Conservation (phyloP, 2,797 vertebrate species). For the Streptopelia turtur region DNA sequence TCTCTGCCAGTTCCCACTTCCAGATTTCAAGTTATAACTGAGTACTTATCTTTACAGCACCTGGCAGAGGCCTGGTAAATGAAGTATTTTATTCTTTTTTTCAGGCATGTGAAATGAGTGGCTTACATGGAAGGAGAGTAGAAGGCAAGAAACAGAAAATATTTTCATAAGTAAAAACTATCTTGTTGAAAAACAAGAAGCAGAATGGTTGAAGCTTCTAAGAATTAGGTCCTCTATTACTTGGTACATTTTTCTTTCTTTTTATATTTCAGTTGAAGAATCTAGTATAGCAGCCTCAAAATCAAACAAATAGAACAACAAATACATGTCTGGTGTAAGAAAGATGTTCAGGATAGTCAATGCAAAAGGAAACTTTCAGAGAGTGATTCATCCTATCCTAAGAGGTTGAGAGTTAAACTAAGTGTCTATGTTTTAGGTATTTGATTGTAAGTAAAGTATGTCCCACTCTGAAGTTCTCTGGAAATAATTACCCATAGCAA, state of each 20-base stretch:
- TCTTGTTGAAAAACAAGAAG: background rate
- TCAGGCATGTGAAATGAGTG: background rate
- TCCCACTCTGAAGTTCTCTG: background rate
- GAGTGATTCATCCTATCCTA: background rate
- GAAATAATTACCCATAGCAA: background rate
- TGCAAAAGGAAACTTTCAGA: background rate
- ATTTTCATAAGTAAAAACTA: background rate
- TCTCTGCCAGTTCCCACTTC: background rate
- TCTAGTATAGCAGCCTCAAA: background rate
- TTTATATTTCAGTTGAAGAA: background rate
- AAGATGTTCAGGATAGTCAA: background rate
- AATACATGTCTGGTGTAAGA: background rate
- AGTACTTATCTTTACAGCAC: background rate
- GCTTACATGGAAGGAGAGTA: background rate
- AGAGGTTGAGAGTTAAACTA: background rate
- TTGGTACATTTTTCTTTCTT: background rate
- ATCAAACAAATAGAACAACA: background rate
- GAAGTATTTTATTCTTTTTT: background rate
- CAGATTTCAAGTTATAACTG: background rate
- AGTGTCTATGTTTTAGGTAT: background rate
- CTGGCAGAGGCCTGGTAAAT: background rate
- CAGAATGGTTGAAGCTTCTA: background rate
- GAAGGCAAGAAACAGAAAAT: background rate
- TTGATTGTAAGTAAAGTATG: background rate
- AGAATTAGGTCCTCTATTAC: background rate